A percentile compares a stretch with the other conserved stretches of the same genome.
These are phyloP conservation scores for Epinotia demarniana DNA, from an alignment of 2,888 invertebrate species.

Conservation along the genomic window DNA sequence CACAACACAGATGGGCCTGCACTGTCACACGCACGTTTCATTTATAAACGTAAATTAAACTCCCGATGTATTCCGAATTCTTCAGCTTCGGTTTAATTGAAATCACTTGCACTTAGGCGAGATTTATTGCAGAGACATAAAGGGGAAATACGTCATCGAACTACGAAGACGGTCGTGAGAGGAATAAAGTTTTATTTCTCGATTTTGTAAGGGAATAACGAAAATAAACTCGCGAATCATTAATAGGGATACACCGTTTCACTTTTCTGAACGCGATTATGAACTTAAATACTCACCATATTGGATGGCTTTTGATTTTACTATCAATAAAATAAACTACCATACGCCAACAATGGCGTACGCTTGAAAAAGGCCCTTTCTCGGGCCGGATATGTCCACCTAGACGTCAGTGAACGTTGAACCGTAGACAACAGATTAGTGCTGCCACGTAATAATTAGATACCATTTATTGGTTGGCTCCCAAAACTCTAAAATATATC, in stretches of 20 bases:
- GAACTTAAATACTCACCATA: conserved; percentile 87
- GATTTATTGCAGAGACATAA: conserved; percentile 55
- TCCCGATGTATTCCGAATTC: conserved; percentile 43
- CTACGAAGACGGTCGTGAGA: conserved; percentile 70
- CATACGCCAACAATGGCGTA: conserved; percentile 96
- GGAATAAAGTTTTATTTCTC: conserved; percentile 56
- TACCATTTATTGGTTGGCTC: neutral
- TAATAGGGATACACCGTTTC: conserved; percentile 60
- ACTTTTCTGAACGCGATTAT: conserved; percentile 65
- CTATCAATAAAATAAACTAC: conserved; percentile 88
- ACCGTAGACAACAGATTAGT: conserved; percentile 61
- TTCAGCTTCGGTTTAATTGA: neutral
- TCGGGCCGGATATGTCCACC: conserved; percentile 72
- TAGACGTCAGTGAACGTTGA: conserved; percentile 59
- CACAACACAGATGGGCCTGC: conserved; percentile 67
- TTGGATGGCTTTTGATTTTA: conserved; percentile 93
- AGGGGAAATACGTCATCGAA: conserved; percentile 78
- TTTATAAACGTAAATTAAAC: conserved; percentile 48
- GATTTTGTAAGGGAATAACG: conserved; percentile 54
- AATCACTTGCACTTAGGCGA: conserved; percentile 57
- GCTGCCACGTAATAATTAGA: conserved; percentile 54
- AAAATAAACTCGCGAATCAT: conserved; percentile 68
- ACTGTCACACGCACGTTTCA: conserved; percentile 70
- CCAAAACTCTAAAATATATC: neutral
- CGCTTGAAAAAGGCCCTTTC: conserved; percentile 90